Evolutionary conservation across 2,797 vertebrate genomes (phyloP).

Genomic region (Pangasius larnaudii): DNA sequence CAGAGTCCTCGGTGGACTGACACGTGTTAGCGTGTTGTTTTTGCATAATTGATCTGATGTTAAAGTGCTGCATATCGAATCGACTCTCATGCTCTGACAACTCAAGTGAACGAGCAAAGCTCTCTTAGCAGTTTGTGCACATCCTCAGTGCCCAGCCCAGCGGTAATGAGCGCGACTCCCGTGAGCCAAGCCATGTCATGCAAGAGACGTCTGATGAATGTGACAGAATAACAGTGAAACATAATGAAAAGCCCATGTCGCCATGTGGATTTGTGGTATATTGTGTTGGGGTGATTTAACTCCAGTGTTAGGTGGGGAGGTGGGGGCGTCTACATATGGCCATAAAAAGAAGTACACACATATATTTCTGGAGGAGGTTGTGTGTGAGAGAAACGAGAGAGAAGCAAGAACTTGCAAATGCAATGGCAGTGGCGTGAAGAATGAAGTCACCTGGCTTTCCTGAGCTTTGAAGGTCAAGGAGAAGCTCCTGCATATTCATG

Average conservation of each 20-base stretch:
- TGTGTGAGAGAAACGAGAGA: neutral
- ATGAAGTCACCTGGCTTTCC: slow-evolving; percentile 86
- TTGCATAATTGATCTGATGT: slow-evolving; percentile 59
- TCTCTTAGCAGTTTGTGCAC: slow-evolving; percentile 50
- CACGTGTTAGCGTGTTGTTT: slow-evolving; percentile 49
- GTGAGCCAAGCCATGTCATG: slow-evolving; percentile 35
- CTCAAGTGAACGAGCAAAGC: slow-evolving; percentile 38
- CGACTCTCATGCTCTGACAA: slow-evolving; percentile 40
- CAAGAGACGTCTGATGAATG: slow-evolving; percentile 46
- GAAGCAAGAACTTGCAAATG: slow-evolving; percentile 63
- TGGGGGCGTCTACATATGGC: slow-evolving; percentile 42
- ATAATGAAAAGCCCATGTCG: slow-evolving; percentile 51
- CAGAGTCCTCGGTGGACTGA: slow-evolving; percentile 33
- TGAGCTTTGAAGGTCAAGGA: slow-evolving; percentile 97
- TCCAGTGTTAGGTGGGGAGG: slow-evolving; percentile 14
- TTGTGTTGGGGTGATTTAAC: slow-evolving; percentile 56
- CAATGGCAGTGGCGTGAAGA: slow-evolving; percentile 76
- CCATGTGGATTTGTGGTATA: slow-evolving; percentile 21
- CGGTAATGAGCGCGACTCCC: slow-evolving; percentile 53
- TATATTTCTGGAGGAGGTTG: neutral
- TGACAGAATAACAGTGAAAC: slow-evolving; percentile 55
- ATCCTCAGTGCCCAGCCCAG: slow-evolving; percentile 37
- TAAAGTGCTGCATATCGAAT: slow-evolving; percentile 51
- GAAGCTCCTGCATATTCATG: slow-evolving; percentile 99
- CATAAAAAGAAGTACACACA: slow-evolving; percentile 45